Evolutionary conservation across 2,888 invertebrate genomes (phyloP).

Genomic region (Mechanitis messenoides): DNA sequence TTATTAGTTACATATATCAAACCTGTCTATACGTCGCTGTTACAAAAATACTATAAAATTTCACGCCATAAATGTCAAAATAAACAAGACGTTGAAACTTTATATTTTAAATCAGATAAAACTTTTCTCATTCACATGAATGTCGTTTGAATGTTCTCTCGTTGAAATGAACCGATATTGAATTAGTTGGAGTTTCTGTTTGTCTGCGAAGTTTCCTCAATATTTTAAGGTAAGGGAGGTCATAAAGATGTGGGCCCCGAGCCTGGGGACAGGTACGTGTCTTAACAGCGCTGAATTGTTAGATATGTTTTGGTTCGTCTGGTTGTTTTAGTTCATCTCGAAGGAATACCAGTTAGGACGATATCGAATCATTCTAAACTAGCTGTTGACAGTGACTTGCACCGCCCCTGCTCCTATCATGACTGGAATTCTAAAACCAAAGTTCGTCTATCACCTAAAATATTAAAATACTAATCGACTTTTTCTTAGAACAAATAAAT

Average conservation of each 20-base stretch:
- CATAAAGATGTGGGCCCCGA: background rate
- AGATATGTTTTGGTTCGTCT: constrained; percentile 2
- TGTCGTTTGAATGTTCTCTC: background rate
- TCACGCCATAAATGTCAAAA: no score
- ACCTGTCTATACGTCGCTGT: no score
- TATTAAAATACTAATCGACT: no score
- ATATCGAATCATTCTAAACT: background rate
- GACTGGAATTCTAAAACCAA: no score
- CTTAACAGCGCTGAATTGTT: background rate
- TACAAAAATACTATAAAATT: no score
- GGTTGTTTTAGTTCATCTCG: background rate
- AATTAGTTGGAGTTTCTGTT: constrained; percentile 10
- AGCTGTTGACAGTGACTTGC: no score
- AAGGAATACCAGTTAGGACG: background rate
- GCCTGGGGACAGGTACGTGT: background rate
- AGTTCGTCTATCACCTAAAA: no score
- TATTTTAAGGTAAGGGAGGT: constrained; percentile 10
- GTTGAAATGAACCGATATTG: constrained; percentile 8
- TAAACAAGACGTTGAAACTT: no score
- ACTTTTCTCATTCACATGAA: background rate
- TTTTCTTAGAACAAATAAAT: no score
- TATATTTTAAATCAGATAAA: background rate
- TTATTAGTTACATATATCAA: no score
- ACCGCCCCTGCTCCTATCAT: no score
- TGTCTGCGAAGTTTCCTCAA: constrained; percentile 16